Conservation (phyloP, 2,888 invertebrate species). For the Luffia ferchaultella region DNA sequence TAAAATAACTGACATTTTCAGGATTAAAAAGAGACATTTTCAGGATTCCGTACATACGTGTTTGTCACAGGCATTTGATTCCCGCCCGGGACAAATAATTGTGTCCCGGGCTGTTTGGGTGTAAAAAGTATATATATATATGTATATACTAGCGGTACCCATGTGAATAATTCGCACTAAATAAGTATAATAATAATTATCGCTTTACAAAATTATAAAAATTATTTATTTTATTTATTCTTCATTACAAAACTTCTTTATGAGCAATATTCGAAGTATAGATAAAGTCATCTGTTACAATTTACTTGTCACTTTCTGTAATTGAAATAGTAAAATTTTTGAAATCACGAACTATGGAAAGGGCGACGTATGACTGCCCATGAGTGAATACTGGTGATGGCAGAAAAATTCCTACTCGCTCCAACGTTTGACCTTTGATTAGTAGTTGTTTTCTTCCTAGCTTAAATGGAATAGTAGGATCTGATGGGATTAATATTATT, state of each 20-base stretch:
- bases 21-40: too few relatives aligned
- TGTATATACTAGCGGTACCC: not conserved
- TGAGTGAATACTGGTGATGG: not conserved
- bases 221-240: not conserved
- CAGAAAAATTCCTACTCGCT: not conserved
- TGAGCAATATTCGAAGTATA: not conserved
- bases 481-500: not conserved
- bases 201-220: not conserved
- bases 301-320: not conserved
- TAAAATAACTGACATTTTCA: too few relatives aligned
- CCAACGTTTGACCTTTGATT: not conserved
- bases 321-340: not conserved
- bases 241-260: not conserved
- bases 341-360: not conserved
- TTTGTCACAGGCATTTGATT: too few relatives aligned
- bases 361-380: not conserved
- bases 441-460: not conserved
- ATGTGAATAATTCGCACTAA: not conserved
- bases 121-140: too few relatives aligned
- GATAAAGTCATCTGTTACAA: not conserved
- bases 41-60: too few relatives aligned
- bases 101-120: too few relatives aligned
- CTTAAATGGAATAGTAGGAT: not conserved
- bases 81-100: too few relatives aligned
- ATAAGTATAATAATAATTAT: not conserved